Evolutionary conservation across 1,140 invertebrate genomes (phyloP).

Genomic region (Trachymyrmex cornetzi): DNA sequence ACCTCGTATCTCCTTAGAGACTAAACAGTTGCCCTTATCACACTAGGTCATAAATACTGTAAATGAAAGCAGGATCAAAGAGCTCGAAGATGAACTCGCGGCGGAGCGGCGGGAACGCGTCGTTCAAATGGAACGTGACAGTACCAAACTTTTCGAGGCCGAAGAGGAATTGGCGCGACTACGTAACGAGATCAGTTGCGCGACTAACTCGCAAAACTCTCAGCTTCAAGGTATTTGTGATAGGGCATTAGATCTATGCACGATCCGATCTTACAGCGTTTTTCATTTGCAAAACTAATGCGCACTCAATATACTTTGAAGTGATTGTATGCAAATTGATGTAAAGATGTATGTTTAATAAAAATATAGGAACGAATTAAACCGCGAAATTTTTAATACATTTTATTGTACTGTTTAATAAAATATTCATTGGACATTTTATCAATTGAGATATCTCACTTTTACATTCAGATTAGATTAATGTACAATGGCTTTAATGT

Average conservation of each 20-base stretch:
- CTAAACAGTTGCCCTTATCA: constrained; percentile 71
- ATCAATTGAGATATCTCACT: no score
- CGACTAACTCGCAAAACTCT: constrained; percentile 55
- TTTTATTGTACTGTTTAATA: no score
- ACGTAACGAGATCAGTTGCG: constrained; percentile 77
- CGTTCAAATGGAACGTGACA: constrained; percentile 86
- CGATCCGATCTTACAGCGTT: neutral
- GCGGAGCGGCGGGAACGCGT: constrained; percentile 85
- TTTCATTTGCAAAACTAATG: no score
- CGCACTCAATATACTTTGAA: no score
- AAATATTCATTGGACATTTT: no score
- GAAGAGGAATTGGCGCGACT: constrained; percentile 87
- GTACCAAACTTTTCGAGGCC: constrained; percentile 87
- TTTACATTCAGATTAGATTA: no score
- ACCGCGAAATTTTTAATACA: no score
- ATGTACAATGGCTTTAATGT: no score
- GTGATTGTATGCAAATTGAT: no score
- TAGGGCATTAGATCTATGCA: neutral
- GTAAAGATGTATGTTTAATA: no score
- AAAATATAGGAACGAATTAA: no score
- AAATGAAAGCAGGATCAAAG: constrained; percentile 86
- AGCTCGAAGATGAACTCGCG: constrained; percentile 86
- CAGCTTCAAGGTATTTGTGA: constrained; percentile 58
- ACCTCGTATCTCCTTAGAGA: neutral
- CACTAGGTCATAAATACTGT: constrained; percentile 85